These are phyloP conservation scores for Actinia equina DNA, from an alignment of 64 coral and sea anemone species.

Conservation along the genomic window DNA sequence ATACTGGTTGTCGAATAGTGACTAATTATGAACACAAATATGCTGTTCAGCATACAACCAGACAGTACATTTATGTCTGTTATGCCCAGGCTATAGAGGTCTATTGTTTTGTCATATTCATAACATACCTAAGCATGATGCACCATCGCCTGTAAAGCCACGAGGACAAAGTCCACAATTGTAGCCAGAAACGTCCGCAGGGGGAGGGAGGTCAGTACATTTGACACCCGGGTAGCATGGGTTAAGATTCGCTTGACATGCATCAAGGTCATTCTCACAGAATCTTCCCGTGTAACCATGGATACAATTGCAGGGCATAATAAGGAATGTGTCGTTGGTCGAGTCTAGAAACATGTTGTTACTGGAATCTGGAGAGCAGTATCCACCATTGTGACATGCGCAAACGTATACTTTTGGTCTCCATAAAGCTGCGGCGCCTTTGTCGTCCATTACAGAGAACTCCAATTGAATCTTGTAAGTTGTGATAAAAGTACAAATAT, in stretches of 20 bases:
- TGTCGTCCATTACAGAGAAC: neutral
- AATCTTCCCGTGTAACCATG: constrained; percentile 20
- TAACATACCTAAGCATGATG: constrained; percentile 9
- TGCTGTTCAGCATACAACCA: too few relatives aligned
- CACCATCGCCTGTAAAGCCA: constrained; percentile 28
- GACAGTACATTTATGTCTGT: too few relatives aligned
- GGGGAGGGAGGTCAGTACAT: constrained; percentile 44
- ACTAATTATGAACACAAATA: too few relatives aligned
- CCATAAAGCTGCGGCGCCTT: neutral
- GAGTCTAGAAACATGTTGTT: neutral
- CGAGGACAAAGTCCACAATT: constrained; percentile 28
- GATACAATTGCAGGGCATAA: constrained; percentile 10
- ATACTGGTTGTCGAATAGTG: too few relatives aligned
- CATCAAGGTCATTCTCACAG: constrained; percentile 33
- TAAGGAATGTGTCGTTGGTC: constrained; percentile 3
- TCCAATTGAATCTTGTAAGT: neutral
- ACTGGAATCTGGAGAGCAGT: constrained; percentile 5
- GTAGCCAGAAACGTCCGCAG: constrained; percentile 21
- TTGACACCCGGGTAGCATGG: constrained; percentile 36
- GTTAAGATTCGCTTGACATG: constrained; percentile 25
- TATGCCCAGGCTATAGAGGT: too few relatives aligned
- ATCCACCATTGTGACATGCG: constrained; percentile 41
- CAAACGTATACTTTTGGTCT: constrained; percentile 13
- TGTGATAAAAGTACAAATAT: neutral
- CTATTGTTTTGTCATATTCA: too few relatives aligned